phyloP scores from a whole-genome alignment of 2,888 invertebrate genomes.

The Epirrhoe alternata region DNA sequence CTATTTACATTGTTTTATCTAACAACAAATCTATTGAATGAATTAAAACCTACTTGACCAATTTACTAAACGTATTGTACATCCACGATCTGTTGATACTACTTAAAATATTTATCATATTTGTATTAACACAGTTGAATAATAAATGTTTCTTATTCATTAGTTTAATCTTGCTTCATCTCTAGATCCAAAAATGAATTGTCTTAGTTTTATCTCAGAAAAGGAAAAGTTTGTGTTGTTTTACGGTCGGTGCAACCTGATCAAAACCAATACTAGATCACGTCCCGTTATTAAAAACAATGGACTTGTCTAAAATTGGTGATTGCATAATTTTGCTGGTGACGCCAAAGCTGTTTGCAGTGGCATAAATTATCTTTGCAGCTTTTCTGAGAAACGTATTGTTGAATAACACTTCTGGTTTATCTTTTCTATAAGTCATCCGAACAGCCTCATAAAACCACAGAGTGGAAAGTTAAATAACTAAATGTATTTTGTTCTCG shows the following conservation, averaged over 20 bases:
- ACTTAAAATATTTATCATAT: too few species aligned
- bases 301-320: too few species aligned
- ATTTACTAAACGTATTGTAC: too few species aligned
- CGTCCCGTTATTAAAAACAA: too few species aligned
- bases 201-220: background rate
- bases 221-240: background rate
- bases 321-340: background rate
- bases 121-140: too few species aligned
- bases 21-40: background rate
- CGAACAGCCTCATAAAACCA: constrained; percentile 20
- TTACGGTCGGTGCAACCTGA: too few species aligned
- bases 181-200: background rate
- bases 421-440: constrained; percentile 10
- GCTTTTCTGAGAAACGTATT: constrained; percentile 4
- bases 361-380: background rate
- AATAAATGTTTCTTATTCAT: too few species aligned
- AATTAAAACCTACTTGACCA: background rate
- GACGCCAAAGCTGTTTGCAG: background rate
- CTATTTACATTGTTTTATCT: constrained; percentile 2
- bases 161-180: too few species aligned
- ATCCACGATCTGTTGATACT: too few species aligned
- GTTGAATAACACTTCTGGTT: constrained; percentile 1
- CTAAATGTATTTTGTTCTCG: constrained; percentile 20
- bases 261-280: too few species aligned
- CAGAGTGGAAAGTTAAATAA: constrained; percentile 22